Conservation (phyloP, 2,113 vertebrate genomes). For the Eretmochelys imbricata region DNA sequence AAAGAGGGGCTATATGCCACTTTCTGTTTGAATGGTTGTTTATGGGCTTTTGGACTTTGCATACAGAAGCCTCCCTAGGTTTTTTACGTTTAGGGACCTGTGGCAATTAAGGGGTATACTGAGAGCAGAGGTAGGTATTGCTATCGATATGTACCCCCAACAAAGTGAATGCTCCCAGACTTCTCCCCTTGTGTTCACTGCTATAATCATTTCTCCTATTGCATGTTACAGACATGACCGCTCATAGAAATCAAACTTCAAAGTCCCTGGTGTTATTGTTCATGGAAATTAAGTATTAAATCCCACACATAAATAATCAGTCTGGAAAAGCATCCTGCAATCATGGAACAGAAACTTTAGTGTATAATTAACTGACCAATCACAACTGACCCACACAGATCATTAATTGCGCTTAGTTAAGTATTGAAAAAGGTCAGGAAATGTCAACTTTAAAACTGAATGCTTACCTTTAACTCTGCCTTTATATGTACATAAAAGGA, state of each 20-base stretch:
- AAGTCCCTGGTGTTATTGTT: background rate
- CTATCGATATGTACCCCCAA: background rate
- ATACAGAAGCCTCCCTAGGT: background rate
- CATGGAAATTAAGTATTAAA: background rate
- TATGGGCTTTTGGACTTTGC: background rate
- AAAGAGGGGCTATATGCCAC: background rate
- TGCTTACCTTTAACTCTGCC: background rate
- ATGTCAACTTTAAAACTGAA: background rate
- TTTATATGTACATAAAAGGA: background rate
- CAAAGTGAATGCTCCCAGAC: fast-evolving
- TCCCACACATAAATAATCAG: background rate
- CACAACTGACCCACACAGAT: background rate
- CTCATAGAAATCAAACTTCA: background rate
- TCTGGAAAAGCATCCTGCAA: background rate
- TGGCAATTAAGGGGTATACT: background rate
- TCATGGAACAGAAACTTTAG: background rate
- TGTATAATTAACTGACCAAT: fast-evolving
- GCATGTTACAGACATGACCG: background rate
- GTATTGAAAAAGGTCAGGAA: background rate
- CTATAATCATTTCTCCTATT: background rate
- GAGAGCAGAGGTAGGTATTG: background rate
- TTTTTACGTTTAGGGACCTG: background rate
- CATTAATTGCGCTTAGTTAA: fast-evolving
- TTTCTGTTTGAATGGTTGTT: background rate
- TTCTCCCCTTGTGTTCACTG: background rate